Percentiles rank a stretch among this genome's conserved stretches.
These are phyloP conservation scores for Crotophaga sulcirostris DNA, from an alignment of 2,113 vertebrate genomes.

Conservation along the genomic window DNA sequence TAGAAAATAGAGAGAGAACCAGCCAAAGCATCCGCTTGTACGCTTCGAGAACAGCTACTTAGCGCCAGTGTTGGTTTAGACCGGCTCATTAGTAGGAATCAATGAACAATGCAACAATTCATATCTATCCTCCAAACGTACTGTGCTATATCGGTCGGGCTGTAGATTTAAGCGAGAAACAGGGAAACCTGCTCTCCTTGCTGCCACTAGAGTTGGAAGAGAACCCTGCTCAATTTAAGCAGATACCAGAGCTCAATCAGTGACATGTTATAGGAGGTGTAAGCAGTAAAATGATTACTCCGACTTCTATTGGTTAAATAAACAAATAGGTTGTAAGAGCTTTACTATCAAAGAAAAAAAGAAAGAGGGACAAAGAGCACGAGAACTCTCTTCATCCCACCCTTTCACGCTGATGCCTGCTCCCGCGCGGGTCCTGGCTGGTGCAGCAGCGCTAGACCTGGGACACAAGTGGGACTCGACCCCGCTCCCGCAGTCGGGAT, in stretches of 20 bases:
- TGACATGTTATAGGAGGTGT: not conserved
- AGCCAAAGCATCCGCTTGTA: not conserved
- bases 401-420: not conserved
- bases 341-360: too few relatives aligned
- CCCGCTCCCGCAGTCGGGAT: too few relatives aligned
- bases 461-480: too few relatives aligned
- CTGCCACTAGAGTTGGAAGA: not conserved
- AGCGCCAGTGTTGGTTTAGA: not conserved
- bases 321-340: not conserved
- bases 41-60: not conserved
- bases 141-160: not conserved
- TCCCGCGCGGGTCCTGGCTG: accelerated
- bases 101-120: not conserved
- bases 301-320: not conserved
- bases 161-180: not conserved
- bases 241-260: not conserved
- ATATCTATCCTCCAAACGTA: not conserved
- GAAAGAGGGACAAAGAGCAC: too few relatives aligned
- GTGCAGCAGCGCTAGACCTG: too few relatives aligned
- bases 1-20: not conserved
- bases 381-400: not conserved
- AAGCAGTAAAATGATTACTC: not conserved
- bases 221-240: not conserved
- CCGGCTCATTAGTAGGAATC: not conserved
- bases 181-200: not conserved